Conservation (phyloP, 1,140 invertebrate species). For the Hylaeus volcanicus region DNA sequence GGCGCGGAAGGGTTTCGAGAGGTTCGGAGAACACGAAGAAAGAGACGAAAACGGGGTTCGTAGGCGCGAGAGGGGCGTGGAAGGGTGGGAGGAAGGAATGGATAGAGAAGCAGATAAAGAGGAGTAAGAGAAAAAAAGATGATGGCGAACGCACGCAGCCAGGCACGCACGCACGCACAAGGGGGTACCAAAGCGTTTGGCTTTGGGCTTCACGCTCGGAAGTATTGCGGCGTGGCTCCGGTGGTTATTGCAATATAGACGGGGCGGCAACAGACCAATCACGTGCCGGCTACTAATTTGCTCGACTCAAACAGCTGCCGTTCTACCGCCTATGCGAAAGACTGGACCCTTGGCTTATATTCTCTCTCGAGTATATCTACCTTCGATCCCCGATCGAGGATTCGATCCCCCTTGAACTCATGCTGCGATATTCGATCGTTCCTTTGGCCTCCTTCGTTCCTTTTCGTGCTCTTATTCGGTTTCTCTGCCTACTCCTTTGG, state of each 20-base stretch:
- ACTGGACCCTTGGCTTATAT: constrained; percentile 64
- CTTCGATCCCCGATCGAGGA: constrained; percentile 72
- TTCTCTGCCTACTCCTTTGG: constrained; percentile 44
- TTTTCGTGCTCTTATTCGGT: constrained; percentile 71
- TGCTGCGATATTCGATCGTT: constrained; percentile 74
- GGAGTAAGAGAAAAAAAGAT: neutral
- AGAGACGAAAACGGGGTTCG: neutral
- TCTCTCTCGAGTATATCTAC: constrained; percentile 63
- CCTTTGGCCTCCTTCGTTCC: constrained; percentile 65
- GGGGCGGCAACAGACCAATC: constrained; percentile 81
- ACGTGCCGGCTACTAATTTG: constrained; percentile 81
- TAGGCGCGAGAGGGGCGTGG: neutral
- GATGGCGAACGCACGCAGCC: neutral
- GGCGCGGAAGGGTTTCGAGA: constrained; percentile 58
- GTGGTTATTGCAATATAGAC: constrained; percentile 75
- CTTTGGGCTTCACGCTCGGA: constrained; percentile 52
- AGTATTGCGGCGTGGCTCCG: constrained; percentile 54
- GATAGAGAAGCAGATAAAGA: constrained; percentile 15
- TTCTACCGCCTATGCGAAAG: constrained; percentile 78
- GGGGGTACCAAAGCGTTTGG: constrained; percentile 40
- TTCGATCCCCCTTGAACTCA: constrained; percentile 73
- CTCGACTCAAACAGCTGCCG: constrained; percentile 80
- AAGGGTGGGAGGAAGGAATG: neutral
- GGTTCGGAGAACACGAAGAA: constrained; percentile 23
- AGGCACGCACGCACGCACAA: constrained; percentile 38